A percentile compares a stretch with the other conserved stretches of the same genome.
Evolutionary conservation across 1,140 invertebrate genomes (phyloP).

Genomic region (Leptestheria dahalacensis): DNA sequence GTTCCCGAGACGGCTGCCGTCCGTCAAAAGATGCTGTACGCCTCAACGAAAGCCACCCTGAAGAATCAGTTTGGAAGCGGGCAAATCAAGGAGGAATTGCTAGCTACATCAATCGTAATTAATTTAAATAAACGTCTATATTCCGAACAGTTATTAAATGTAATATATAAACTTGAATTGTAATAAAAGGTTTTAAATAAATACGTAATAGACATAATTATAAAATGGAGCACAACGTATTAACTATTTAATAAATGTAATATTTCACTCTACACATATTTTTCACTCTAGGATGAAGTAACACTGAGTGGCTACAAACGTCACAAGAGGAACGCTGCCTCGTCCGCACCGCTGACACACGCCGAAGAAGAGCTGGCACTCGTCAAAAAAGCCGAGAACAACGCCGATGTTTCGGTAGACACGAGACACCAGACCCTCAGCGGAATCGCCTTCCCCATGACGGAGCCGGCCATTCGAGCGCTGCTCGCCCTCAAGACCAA

Average conservation of each 20-base stretch:
- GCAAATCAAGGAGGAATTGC: constrained; percentile 81
- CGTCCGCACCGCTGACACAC: constrained; percentile 73
- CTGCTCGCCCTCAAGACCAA: constrained; percentile 39
- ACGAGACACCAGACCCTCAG: constrained; percentile 79
- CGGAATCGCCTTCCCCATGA: constrained; percentile 85
- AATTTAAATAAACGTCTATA: too few relatives aligned
- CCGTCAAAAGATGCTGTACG: constrained; percentile 96
- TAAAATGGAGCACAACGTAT: constrained; percentile 16
- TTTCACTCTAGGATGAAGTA: constrained; percentile 52
- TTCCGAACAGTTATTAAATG: too few relatives aligned
- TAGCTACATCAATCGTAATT: constrained; percentile 57
- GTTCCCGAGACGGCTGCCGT: constrained; percentile 77
- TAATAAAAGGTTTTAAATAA: too few relatives aligned
- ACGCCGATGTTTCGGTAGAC: constrained; percentile 53
- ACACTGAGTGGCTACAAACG: constrained; percentile 63
- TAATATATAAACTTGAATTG: too few relatives aligned
- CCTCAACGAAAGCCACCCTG: constrained; percentile 92
- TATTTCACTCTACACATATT: too few relatives aligned
- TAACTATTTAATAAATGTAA: too few relatives aligned
- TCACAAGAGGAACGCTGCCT: constrained; percentile 54
- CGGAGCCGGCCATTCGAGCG: constrained; percentile 56
- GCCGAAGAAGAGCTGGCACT: constrained; percentile 77
- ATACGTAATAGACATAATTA: too few relatives aligned
- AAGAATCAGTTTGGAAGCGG: constrained; percentile 88
- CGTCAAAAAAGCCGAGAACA: constrained; percentile 50